Conservation (phyloP, 2,113 vertebrate genomes). For the Dasyornis broadbenti region DNA sequence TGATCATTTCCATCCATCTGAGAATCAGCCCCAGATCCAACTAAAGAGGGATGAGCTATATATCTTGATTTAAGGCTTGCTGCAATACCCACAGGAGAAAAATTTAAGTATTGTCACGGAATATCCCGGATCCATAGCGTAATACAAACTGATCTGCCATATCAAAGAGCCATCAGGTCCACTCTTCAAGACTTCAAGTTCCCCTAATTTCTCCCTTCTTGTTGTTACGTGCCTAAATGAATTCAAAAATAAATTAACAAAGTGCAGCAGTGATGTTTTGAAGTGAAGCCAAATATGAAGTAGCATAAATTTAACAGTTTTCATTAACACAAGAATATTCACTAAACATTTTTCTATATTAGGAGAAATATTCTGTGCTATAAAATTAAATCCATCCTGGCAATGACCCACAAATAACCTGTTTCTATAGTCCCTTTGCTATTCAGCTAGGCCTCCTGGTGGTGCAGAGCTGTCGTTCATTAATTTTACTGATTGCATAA, state of each 20-base stretch:
- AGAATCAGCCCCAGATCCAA: background rate
- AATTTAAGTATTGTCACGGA: background rate
- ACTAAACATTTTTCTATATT: slow-evolving; percentile 29
- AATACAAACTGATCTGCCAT: background rate
- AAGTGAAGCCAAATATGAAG: slow-evolving; percentile 25
- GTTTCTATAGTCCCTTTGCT: slow-evolving; percentile 25
- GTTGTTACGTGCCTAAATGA: background rate
- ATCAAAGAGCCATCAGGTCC: background rate
- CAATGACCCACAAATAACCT: slow-evolving; percentile 47
- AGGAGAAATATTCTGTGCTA: background rate
- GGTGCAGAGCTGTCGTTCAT: slow-evolving; percentile 40
- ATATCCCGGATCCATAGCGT: background rate
- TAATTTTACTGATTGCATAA: slow-evolving; percentile 66
- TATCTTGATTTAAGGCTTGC: background rate
- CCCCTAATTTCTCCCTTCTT: background rate
- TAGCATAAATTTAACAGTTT: slow-evolving; percentile 25
- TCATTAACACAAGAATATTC: slow-evolving; percentile 27
- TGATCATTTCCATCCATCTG: background rate
- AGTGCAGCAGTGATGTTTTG: background rate
- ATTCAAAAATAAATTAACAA: background rate
- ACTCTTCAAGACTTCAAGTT: background rate
- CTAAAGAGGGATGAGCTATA: background rate
- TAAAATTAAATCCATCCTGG: slow-evolving; percentile 20
- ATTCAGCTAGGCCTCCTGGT: slow-evolving; percentile 44
- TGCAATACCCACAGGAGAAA: background rate